These are phyloP conservation scores for Diadema setosum DNA, from an alignment of 35 echinoderm and acorn worm species.

Conservation along the genomic window DNA sequence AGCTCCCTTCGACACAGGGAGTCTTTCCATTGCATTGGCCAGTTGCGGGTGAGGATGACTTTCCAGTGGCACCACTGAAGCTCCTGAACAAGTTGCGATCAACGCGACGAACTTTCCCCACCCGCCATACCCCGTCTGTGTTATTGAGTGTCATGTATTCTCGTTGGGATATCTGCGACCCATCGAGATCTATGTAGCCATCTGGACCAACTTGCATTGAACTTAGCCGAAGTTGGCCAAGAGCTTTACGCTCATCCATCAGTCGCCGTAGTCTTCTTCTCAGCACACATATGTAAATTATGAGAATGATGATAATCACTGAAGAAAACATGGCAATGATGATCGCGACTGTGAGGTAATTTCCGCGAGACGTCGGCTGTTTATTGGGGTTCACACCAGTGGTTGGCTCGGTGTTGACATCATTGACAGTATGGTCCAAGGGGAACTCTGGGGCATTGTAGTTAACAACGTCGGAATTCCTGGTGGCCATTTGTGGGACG, in stretches of 20 bases:
- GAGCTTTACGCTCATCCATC: conserved; percentile 51
- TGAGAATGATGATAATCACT: conserved; percentile 59
- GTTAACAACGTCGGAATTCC: neutral
- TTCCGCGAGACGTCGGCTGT: neutral
- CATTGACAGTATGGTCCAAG: neutral
- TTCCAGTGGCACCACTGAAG: neutral
- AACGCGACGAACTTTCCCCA: conserved; percentile 45
- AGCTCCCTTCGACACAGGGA: neutral
- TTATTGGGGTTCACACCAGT: conserved; percentile 2
- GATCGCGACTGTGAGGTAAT: conserved; percentile 53
- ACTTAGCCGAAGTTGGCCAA: conserved; percentile 32
- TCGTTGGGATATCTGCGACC: conserved; percentile 77
- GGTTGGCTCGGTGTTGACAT: neutral
- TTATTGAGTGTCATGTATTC: conserved; percentile 94
- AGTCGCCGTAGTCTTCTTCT: conserved; percentile 52
- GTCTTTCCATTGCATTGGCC: neutral
- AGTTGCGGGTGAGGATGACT: neutral
- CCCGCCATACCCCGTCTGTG: conserved; percentile 75
- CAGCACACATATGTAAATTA: conserved; percentile 64
- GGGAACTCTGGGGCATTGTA: neutral
- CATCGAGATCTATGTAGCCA: conserved; percentile 92
- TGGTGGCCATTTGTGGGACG: neutral
- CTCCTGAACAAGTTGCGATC: conserved; percentile 30
- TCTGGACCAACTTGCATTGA: conserved; percentile 60
- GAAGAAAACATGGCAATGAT: conserved; percentile 69